Evolutionary conservation across 2,113 vertebrate genomes (phyloP).

Genomic region (Aramus guarauna): DNA sequence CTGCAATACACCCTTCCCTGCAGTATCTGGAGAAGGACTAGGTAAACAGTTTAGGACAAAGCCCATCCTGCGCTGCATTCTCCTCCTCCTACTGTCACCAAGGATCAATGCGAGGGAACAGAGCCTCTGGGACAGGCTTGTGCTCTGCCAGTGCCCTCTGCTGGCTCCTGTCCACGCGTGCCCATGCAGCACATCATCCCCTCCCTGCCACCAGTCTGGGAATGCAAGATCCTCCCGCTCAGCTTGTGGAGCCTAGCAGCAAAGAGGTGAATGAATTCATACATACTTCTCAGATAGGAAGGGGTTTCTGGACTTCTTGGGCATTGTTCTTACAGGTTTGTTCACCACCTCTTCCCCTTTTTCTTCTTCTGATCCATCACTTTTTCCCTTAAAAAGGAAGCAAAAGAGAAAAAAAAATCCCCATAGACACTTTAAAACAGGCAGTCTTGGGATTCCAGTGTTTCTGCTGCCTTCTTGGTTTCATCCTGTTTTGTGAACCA

Average conservation of each 20-base stretch:
- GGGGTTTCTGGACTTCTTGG: conserved; percentile 83
- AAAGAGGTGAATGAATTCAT: not conserved
- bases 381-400: conserved; percentile 20
- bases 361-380: conserved; percentile 11
- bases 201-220: not conserved
- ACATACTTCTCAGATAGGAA: conserved; percentile 87
- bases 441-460: not conserved
- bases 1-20: not conserved
- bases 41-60: not conserved
- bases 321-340: conserved; percentile 66
- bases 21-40: not conserved
- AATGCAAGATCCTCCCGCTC: rapidly evolving
- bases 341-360: conserved; percentile 27
- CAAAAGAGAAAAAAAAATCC: not conserved
- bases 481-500: not conserved
- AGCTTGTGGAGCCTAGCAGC: too few species aligned
- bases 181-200: not conserved
- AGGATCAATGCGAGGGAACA: rapidly evolving
- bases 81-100: not conserved
- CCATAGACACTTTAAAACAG: not conserved
- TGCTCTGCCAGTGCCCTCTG: conserved; percentile 14
- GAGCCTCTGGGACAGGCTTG: rapidly evolving
- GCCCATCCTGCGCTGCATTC: rapidly evolving
- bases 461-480: not conserved
- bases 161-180: not conserved